Evolutionary conservation across 2,113 vertebrate genomes (phyloP), one percentile per base, ranked within the genome.

Genomic region (Campylomormyrus tamandua): DNA sequence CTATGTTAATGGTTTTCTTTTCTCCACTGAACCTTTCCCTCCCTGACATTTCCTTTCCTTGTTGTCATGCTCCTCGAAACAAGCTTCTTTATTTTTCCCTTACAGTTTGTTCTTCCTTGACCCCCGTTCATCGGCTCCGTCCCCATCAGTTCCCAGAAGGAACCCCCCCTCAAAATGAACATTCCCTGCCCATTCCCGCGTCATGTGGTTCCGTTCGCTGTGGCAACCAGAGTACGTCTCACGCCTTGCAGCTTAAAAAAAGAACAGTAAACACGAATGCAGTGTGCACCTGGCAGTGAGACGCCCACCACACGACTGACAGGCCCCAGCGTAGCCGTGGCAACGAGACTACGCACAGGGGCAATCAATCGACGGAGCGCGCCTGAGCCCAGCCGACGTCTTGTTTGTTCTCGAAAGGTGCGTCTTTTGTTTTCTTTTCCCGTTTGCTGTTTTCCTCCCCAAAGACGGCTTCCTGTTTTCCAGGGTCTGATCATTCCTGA

Each of bases 401-500:
- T 27, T 53, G 49, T 87, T 27, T 87, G 85, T 31, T 87, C 85
- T 87, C 31, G 15, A 87, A 87, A 35, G 85, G 24, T 50, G 24
- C 3, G 11, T 50, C 31, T 19, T 52, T 87, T 35, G 85, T 87
- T 87, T 87, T 87, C 84, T 87, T 24, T 31, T 9, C 50, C 11
- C n/a, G 7, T 50, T 87, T 87, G 85, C 50, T 35, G 50, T 53
- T 87, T 86, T 84, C 15, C 45, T 87, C 49, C 85, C 85, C 85
- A 35, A 56, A 87, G 85, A 53, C 50, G 50, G n/a, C 48, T 50
- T 1, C 5, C 31, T 86, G 13, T 86, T 53, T 87, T 56, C 85
- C 46, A n/a, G 83, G 49, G 50, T 53, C 85, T 87, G 85, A 87
- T 87, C 85, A 45, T 48, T 85, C 83, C 83, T 42, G 21, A 86